phyloP scores from a whole-genome alignment of 2,113 vertebrate genomes.

The Bubo scandiacus region DNA sequence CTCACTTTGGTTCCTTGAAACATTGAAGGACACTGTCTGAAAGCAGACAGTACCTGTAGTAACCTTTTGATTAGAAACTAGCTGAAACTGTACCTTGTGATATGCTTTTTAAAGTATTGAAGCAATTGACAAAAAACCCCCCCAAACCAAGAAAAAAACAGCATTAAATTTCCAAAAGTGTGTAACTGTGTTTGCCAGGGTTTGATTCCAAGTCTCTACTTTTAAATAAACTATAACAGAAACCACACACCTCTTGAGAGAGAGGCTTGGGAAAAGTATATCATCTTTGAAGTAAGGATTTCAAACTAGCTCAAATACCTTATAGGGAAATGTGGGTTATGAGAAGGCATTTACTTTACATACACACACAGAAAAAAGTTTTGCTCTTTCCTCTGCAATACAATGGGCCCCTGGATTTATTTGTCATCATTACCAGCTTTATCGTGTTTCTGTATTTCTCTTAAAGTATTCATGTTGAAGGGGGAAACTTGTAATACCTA shows the following conservation, averaged over 20 bases:
- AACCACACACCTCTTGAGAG: slow-evolving; percentile 35
- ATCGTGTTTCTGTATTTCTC: background rate
- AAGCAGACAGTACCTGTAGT: background rate
- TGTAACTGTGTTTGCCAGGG: background rate
- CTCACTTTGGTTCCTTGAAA: background rate
- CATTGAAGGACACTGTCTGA: background rate
- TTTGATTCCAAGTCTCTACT: slow-evolving; percentile 18
- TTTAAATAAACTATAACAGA: slow-evolving; percentile 33
- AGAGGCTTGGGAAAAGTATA: slow-evolving; percentile 23
- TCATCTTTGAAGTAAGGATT: slow-evolving; percentile 11
- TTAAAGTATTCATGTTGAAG: background rate
- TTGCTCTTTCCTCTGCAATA: background rate
- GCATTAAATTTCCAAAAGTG: background rate
- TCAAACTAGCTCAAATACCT: background rate
- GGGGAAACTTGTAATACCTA: background rate
- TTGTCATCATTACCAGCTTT: background rate
- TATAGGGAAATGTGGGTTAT: background rate
- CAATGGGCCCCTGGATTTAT: background rate
- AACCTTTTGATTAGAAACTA: slow-evolving; percentile 4
- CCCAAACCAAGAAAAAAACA: background rate
- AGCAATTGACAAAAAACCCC: background rate
- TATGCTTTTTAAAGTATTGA: background rate
- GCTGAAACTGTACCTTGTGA: background rate
- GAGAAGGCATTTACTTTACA: background rate
- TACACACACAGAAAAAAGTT: background rate